Conservation (phyloP, 35 echinoderm and acorn worm species). For the Anneissia japonica region DNA sequence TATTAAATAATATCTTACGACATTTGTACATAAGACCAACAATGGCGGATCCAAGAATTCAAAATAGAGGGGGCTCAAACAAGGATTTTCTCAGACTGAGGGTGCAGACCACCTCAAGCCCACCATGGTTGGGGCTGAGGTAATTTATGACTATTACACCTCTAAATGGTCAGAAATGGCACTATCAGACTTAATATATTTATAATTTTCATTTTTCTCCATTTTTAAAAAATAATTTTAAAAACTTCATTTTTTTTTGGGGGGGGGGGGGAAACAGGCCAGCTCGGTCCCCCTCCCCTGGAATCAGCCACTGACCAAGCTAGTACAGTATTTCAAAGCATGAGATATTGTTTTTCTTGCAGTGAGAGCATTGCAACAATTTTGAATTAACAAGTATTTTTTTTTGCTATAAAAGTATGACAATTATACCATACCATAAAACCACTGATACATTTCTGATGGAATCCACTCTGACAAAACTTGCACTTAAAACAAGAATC, state of each 20-base stretch:
- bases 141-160: no score
- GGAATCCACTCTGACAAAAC: conserved; percentile 49
- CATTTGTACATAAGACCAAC: no score
- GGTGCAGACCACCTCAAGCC: no score
- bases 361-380: not conserved
- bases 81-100: no score
- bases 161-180: no score
- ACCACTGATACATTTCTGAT: conserved; percentile 57
- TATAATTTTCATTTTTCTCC: no score
- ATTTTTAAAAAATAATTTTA: no score
- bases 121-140: no score
- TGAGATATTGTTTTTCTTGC: not conserved
- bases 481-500: conserved; percentile 55
- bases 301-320: not conserved
- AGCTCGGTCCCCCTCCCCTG: not conserved
- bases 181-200: no score
- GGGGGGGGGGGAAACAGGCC: not conserved
- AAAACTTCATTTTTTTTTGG: not conserved
- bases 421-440: conserved; percentile 53
- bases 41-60: no score
- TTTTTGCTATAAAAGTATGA: not conserved
- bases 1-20: no score
- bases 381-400: not conserved
- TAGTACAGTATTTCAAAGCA: not conserved
- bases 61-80: no score